These are phyloP conservation scores for Philopotamus ludificatus DNA, from an alignment of 1,140 invertebrate species.

Conservation along the genomic window DNA sequence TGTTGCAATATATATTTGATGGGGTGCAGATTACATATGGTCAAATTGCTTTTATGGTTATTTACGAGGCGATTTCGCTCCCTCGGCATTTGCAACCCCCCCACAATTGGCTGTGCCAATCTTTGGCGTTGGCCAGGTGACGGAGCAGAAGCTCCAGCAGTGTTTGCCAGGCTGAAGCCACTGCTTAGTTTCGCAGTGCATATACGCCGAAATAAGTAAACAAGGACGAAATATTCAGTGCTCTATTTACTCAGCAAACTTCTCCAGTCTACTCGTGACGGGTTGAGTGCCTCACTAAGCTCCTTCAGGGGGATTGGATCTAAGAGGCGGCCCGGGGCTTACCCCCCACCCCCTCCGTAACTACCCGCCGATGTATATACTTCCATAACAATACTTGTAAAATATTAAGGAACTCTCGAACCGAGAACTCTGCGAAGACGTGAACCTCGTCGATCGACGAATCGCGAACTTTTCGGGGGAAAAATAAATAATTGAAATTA, in stretches of 20 bases:
- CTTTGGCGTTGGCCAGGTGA: not conserved
- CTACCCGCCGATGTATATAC: not conserved
- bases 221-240: conserved; percentile 26
- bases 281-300: conserved; percentile 24
- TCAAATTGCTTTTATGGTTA: not conserved
- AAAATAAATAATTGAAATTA: too few relatives aligned
- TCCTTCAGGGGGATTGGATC: conserved; percentile 3
- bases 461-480: too few relatives aligned
- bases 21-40: not conserved
- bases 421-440: too few relatives aligned
- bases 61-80: too few relatives aligned
- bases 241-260: conserved; percentile 26
- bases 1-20: not conserved
- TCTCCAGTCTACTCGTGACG: conserved; percentile 9
- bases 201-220: conserved; percentile 21
- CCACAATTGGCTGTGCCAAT: not conserved
- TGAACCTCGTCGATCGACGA: too few relatives aligned
- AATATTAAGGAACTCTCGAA: conserved; percentile 21
- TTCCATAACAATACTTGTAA: conserved; percentile 18
- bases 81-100: too few relatives aligned
- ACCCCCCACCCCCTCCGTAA: conserved; percentile 2
- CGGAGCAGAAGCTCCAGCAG: not conserved
- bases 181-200: not conserved
- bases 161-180: not conserved
- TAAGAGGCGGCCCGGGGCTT: not conserved